Conservation (phyloP, 2,888 invertebrate genomes). For the Lycaena phlaeas region DNA sequence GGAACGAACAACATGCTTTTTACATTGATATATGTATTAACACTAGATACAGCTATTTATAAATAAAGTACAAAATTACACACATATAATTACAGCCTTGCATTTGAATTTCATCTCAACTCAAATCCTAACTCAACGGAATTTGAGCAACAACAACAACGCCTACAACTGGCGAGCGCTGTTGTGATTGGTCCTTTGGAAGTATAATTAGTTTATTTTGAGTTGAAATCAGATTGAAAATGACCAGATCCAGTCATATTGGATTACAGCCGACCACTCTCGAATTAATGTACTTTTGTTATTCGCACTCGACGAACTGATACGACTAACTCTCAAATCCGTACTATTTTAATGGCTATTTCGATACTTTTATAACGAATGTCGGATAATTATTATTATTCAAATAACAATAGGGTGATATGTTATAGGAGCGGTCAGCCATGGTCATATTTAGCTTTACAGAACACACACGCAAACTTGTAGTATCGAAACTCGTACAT, state of each 20-base stretch:
- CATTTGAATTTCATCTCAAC: not conserved
- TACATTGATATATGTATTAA: conserved; percentile 47
- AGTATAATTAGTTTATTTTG: not conserved
- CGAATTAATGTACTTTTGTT: not conserved
- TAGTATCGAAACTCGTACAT: not conserved
- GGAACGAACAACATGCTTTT: conserved; percentile 65
- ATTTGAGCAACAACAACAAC: not conserved
- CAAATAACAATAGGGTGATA: too few species aligned
- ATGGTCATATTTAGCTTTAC: too few species aligned
- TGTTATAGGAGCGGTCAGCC: too few species aligned
- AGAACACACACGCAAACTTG: not conserved
- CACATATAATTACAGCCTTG: conserved; percentile 18
- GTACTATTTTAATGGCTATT: too few species aligned
- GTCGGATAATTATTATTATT: too few species aligned
- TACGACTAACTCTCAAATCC: too few species aligned
- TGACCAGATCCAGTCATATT: not conserved
- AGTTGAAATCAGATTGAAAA: not conserved
- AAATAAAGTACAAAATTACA: conserved; percentile 46
- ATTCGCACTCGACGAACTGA: too few species aligned
- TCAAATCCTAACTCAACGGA: not conserved
- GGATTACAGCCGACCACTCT: not conserved
- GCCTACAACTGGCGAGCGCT: not conserved
- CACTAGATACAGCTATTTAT: conserved; percentile 41
- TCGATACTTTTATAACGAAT: too few species aligned
- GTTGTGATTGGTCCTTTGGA: not conserved